These are phyloP conservation scores for Artibeus jamaicensis DNA, from an alignment of 2,797 vertebrate species.

Conservation along the genomic window DNA sequence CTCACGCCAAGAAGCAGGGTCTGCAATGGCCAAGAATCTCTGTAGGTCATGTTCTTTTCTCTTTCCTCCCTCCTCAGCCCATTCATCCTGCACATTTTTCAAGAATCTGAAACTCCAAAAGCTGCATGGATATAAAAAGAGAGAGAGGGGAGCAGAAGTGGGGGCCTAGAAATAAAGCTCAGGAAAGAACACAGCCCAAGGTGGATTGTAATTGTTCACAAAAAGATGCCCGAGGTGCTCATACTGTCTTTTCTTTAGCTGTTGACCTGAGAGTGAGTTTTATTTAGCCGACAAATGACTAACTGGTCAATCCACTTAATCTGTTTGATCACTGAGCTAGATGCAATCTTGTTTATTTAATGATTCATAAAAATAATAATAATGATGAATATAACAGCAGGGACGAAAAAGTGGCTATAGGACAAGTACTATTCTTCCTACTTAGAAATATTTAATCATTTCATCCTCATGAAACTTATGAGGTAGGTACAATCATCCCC, in stretches of 20 bases:
- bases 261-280: not conserved
- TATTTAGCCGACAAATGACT: not conserved
- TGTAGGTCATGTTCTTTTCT: not conserved
- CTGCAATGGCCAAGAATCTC: not conserved
- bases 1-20: not conserved
- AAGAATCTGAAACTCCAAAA: not conserved
- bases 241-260: not conserved
- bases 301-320: not conserved
- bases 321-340: not conserved
- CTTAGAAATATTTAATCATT: not conserved
- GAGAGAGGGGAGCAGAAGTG: not conserved
- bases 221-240: too few species aligned
- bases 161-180: not conserved
- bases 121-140: not conserved
- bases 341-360: not conserved
- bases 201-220: accelerated
- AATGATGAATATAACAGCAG: not conserved
- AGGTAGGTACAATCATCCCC: not conserved
- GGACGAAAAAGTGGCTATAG: not conserved
- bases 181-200: not conserved
- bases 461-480: not conserved
- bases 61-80: not conserved
- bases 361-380: not conserved
- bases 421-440: not conserved
- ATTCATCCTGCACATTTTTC: not conserved